Base-by-base conservation (phyloP, 2,113 vertebrate genomes). In the Xiphias gladius region DNA sequence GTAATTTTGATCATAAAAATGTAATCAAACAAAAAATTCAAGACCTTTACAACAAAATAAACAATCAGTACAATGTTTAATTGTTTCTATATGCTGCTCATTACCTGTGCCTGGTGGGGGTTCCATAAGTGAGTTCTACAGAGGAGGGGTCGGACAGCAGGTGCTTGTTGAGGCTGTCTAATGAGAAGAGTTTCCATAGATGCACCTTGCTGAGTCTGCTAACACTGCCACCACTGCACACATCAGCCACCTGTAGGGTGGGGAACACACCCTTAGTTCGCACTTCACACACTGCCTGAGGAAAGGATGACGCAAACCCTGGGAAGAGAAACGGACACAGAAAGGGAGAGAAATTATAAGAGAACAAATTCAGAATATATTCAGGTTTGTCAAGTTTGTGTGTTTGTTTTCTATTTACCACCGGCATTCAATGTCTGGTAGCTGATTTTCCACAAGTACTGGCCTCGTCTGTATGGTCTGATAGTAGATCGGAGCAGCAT, bases 131-230 rank as follows among this genome's bases (percentile, higher is more conserved):
- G 71, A 97, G 96, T 79, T 98, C 96, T 0, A 32, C 10, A 7
- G 95, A 88, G 24, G 93, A 76, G 0, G 96, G 97, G 55, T 94
- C 95, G 10, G 41, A 92, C 7, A 93, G 73, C 88, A 99, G 89
- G 85, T 94, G 95, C 43, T 93, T 71, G 65, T 99, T 99, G 80
- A 99, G 85, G 5, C 20, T 83, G n/a, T 97, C 95, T 88, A 99
- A 87, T 73, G 96, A 97, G 67, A 99, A 96, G 65, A 98, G 96
- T 11, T 58, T 85, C 97, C 97, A 97, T 10, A 99, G 93, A 22
- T 95, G 94, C 32, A 85, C 41, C 69, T 95, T 98, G 90, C 94
- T 95, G 87, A 97, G 93, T 19, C 93, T 87, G 0, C 86, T 70
- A 0, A 94, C 82, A 0, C 95, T 94, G 61, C 97, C 97, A 35